Base-by-base conservation (phyloP, 2,113 vertebrate species). In the Xenopus borealis region DNA sequence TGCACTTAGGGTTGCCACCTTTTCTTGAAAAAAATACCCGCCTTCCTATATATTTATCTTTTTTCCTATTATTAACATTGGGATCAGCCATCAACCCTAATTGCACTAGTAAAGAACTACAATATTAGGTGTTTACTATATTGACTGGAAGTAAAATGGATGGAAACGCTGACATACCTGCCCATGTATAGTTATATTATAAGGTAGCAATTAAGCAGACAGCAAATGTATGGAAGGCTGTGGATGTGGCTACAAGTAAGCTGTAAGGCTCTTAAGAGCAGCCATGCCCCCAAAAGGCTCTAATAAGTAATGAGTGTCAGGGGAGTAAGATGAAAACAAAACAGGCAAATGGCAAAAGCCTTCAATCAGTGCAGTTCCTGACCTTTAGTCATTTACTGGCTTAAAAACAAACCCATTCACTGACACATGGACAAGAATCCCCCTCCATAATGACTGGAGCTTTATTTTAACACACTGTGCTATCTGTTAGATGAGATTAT, bases 311-410 rank as follows among this genome's bases (percentile, higher is more conserved):
- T 47, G 44, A 50, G 45, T 67, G 65, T 67, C 65, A 20, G 20
- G 65, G 65, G 65, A 67, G 47, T 67, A 50, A 10, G n/a, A 67
- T 20, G 45, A 45, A 67, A 67, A 67, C 65, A 67, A 23, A n/a
- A 10, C 45, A 50, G 19, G 14, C 65, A 67, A 67, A 67, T 67
- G 65, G 65, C 13, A 18, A 18, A n/a, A 14, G 44, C 65, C 46
- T 67, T 67, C 65, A 67, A 67, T 67, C 65, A 67, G 45, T 50
- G 12, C 13, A 19, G 45, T 50, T 50, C 45, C 65, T 67, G 65
- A 67, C 65, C 65, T 67, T 20, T 67, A 23, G 45, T 67, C 46
- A 20, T 45, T 18, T 23, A 18, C n/a, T 50, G 65, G 65, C 46
- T 16, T 67, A 67, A 50, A 64, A 67, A 67, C 65, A 67, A 44